phyloP scores from a whole-genome alignment of 2,113 vertebrate genomes.

The Copsychus sechellarum region DNA sequence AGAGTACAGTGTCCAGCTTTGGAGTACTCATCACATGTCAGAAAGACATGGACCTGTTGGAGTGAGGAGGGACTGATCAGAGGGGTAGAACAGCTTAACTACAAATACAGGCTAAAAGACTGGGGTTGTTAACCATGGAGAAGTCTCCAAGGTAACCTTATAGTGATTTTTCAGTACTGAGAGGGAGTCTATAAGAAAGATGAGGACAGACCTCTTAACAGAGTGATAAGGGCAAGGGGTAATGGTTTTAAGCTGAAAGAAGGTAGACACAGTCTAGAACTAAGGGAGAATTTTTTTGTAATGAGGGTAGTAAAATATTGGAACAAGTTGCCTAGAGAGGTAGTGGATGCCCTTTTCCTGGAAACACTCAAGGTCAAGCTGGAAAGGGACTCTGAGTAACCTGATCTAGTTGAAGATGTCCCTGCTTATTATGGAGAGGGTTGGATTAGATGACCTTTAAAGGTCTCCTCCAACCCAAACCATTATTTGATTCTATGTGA shows the following conservation, averaged over 20 bases:
- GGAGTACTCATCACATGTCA: background rate
- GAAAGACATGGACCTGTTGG: background rate
- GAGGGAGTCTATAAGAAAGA: background rate
- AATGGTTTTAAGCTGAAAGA: background rate
- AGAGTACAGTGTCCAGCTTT: background rate
- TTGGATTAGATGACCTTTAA: background rate
- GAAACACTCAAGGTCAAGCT: background rate
- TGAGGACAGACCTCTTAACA: background rate
- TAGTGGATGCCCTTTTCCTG: background rate
- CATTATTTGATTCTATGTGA: background rate
- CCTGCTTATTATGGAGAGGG: background rate
- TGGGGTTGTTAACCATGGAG: background rate
- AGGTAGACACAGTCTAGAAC: background rate
- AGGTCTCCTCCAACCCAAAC: background rate
- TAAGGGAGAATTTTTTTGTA: background rate
- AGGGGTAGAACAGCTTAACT: background rate
- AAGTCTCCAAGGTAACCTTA: background rate
- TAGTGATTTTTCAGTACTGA: rapidly evolving
- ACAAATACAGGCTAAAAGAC: background rate
- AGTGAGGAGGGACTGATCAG: background rate
- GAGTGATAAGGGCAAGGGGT: rapidly evolving
- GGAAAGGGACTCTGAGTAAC: background rate
- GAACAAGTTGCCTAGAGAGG: background rate
- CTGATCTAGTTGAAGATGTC: background rate
- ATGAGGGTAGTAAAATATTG: background rate